Evolutionary conservation across 2,113 vertebrate species (phyloP), one percentile per base, ranked within the genome.

Genomic region (Eulemur macaco): DNA sequence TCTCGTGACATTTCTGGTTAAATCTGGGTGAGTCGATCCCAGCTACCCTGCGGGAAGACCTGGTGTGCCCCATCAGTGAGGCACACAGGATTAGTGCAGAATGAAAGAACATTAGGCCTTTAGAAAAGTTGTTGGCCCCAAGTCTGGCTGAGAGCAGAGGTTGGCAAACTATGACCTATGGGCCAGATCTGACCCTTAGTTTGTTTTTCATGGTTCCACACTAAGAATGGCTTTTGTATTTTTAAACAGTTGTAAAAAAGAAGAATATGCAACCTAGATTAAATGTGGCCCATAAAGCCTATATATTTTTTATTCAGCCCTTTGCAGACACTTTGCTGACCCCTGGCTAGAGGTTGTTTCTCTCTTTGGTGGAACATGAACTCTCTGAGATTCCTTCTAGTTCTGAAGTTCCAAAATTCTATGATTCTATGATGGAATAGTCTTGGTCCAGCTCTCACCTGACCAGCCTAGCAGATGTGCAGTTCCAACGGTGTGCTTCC

Each of bases 181-280:
- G n/a, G 84, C 76, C 31, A 42, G 11, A 58, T 58, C 27, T 64
- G 29, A 45, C n/a, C 34, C 20, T 56, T 20, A 6, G 50, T 77
- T 50, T 86, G 8, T 58, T 69, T 95, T 71, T 68, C 71, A 47
- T 78, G 76, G 42, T 37, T 27, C 34, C 21, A 2, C 29, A 56
- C 54, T 94, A 83, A 92, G 90, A 87, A 95, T 15, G 50, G 12
- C n/a, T 68, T 88, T 89, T 90, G n/a, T 29, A 20, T 73, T 93
- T n/a, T 58, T 50, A 73, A 95, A 76, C 15, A 29, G 45, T 71
- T 95, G 13, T 89, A 39, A 91, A 87, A 50, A 69, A 69, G 18
- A 92, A 78, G 86, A 47, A 6, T 77, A 23, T 69, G 12, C 69
- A 63, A 20, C 27, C 37, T 64, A 84, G 45, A 90, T 7, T 14